phyloP scores from a whole-genome alignment of 2,113 vertebrate genomes.

The Spizaetus ornatus region DNA sequence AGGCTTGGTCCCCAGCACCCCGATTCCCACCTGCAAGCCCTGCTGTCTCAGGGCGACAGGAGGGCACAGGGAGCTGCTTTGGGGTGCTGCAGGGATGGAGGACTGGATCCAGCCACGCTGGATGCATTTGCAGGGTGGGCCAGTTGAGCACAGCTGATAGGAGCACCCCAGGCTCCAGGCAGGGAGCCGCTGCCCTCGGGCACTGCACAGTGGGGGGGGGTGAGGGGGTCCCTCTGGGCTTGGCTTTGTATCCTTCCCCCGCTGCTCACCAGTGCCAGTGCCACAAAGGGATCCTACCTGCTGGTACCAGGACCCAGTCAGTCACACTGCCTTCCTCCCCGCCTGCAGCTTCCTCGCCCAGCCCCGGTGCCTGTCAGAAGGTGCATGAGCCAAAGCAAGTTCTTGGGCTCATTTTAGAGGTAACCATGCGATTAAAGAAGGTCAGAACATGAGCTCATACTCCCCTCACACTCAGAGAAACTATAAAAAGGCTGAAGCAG shows the following conservation, averaged over 20 bases:
- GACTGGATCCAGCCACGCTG: not conserved
- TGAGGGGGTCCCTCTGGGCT: not conserved
- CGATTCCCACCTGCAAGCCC: not conserved
- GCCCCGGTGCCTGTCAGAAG: not conserved
- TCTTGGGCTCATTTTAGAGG: not conserved
- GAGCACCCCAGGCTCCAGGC: not conserved
- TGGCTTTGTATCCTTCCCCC: not conserved
- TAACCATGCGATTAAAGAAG: not conserved
- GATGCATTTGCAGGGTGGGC: not conserved
- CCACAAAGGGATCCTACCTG: not conserved
- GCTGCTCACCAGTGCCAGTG: not conserved
- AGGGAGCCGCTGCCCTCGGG: not conserved
- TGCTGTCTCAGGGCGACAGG: not conserved
- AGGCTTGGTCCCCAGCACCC: not conserved
- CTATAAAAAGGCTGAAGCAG: not conserved
- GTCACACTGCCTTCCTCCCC: not conserved
- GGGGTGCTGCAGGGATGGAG: not conserved
- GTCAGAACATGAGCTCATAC: not conserved
- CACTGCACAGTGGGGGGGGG: rapidly evolving
- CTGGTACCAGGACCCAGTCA: not conserved
- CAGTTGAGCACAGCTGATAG: not conserved
- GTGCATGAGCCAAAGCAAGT: not conserved
- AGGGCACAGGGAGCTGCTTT: not conserved
- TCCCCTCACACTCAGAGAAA: not conserved
- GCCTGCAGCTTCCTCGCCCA: not conserved